Percentiles rank a stretch among this genome's conserved stretches.
phyloP scores from a whole-genome alignment of 2,113 vertebrate genomes.

The Oenanthe melanoleuca region DNA sequence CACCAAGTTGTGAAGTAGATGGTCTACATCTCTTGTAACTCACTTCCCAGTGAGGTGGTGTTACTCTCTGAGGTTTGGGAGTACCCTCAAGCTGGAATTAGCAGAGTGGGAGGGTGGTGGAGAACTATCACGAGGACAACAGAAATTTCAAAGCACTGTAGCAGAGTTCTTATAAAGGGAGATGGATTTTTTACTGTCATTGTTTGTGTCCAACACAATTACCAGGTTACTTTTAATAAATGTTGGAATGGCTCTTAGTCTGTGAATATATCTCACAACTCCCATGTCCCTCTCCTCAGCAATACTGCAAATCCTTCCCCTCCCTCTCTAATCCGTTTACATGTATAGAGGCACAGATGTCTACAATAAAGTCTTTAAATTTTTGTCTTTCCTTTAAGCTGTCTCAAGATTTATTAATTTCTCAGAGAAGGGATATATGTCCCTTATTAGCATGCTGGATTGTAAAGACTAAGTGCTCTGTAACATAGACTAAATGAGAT shows the following conservation, averaged over 20 bases:
- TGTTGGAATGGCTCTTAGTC: background rate
- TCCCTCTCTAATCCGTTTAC: background rate
- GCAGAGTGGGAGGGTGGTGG: background rate
- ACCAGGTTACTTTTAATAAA: background rate
- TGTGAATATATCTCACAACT: background rate
- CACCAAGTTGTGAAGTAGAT: background rate
- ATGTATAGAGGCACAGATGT: background rate
- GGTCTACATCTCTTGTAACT: background rate
- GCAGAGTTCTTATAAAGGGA: background rate
- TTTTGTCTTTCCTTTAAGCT: background rate
- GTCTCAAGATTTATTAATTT: background rate
- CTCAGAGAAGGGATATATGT: background rate
- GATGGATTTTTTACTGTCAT: background rate
- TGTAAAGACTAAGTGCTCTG: background rate
- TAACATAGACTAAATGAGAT: constrained; percentile 18
- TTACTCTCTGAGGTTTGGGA: background rate
- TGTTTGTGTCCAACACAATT: background rate
- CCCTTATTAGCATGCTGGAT: background rate
- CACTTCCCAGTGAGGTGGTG: background rate
- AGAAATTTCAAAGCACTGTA: background rate
- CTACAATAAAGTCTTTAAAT: background rate
- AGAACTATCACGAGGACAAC: background rate
- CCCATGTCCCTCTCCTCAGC: background rate
- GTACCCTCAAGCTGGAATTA: background rate
- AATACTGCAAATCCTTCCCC: background rate